These are phyloP conservation scores for Chelon auratus DNA, from an alignment of 2,797 vertebrate genomes.

Conservation along the genomic window DNA sequence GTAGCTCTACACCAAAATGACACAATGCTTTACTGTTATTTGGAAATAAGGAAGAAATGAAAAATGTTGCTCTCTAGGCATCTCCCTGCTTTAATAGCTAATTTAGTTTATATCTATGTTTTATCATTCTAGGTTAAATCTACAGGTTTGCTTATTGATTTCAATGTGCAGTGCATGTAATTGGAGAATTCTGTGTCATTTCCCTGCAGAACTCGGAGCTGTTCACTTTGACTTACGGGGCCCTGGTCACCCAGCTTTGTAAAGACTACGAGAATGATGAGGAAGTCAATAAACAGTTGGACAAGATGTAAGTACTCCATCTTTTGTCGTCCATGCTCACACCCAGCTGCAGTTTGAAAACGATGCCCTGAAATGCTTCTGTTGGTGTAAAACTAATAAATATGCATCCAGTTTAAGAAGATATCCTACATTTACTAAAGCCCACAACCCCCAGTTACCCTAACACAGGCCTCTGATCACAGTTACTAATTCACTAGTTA, in stretches of 20 bases:
- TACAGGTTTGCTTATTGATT: neutral
- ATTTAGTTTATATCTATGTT: neutral
- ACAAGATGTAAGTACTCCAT: constrained; percentile 93
- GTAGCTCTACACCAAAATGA: no score
- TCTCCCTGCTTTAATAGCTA: neutral
- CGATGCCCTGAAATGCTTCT: neutral
- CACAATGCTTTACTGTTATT: no score
- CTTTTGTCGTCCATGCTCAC: neutral
- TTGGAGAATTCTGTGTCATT: neutral
- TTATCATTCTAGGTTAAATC: neutral
- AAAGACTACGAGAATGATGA: constrained; percentile 99
- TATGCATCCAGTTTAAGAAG: neutral
- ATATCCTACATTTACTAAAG: neutral
- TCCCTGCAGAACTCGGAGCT: constrained; percentile 93
- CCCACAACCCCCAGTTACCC: no score
- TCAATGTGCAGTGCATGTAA: neutral
- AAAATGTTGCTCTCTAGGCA: no score
- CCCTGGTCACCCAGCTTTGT: constrained; percentile 97
- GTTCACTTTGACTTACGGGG: constrained; percentile 97
- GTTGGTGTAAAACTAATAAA: neutral
- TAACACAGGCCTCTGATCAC: neutral
- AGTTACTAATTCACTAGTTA: no score
- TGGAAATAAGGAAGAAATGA: no score
- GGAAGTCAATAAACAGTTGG: constrained; percentile 98
- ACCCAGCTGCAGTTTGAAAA: neutral